A percentile compares a stretch with the other conserved stretches of the same genome.
Evolutionary conservation across 2,797 vertebrate species (phyloP).

Genomic region (Hafferia zeledoni): DNA sequence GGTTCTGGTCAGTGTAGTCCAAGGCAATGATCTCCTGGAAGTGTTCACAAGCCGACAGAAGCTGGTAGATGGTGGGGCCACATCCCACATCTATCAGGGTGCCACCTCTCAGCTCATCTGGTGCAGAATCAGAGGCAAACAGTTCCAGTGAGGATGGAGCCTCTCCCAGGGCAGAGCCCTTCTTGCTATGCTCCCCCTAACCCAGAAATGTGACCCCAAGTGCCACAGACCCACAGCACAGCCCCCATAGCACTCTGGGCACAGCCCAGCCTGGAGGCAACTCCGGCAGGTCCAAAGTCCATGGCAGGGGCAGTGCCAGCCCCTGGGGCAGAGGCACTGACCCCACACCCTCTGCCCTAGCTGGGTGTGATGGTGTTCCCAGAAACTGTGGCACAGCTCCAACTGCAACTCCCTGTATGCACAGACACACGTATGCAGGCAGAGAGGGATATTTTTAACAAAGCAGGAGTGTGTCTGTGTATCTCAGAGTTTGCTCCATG

Average conservation of each 20-base stretch:
- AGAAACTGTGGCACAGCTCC: not conserved
- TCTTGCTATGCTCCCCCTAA: rapidly evolving
- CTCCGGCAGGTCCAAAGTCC: not conserved
- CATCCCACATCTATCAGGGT: conserved; percentile 77
- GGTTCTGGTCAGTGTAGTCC: conserved; percentile 78
- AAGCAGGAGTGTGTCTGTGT: rapidly evolving
- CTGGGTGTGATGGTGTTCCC: rapidly evolving
- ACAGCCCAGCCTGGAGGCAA: not conserved
- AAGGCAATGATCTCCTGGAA: conserved; percentile 77
- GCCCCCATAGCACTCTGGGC: no score
- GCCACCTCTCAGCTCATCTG: conserved; percentile 75
- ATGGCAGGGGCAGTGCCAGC: not conserved
- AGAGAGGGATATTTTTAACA: not conserved
- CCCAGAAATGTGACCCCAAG: rapidly evolving
- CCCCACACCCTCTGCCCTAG: rapidly evolving
- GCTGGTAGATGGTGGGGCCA: conserved; percentile 80
- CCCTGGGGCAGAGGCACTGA: not conserved
- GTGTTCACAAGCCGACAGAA: conserved; percentile 81
- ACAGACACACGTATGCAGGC: rapidly evolving
- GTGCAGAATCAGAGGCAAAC: not conserved
- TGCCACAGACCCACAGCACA: rapidly evolving
- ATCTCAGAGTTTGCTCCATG: rapidly evolving
- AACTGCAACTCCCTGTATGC: rapidly evolving
- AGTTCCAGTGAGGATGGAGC: rapidly evolving
- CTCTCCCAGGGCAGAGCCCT: not conserved